phyloP scores from a whole-genome alignment of 2,888 invertebrate genomes.

The Spodoptera picta region DNA sequence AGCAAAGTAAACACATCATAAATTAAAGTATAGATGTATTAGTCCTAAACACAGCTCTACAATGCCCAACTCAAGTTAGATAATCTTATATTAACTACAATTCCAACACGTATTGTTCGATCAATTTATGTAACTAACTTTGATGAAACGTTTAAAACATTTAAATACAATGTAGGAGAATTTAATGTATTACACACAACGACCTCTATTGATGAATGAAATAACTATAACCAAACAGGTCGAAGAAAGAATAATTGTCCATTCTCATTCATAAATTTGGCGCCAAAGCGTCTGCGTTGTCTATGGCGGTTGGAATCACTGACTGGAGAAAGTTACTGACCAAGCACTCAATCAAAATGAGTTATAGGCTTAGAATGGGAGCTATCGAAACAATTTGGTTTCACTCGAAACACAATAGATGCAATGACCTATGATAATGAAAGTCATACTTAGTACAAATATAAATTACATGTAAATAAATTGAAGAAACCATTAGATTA shows the following conservation, averaged over 20 bases:
- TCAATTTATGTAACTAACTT: no score
- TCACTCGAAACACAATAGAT: conserved; percentile 3
- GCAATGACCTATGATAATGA: neutral
- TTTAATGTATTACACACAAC: conserved; percentile 3
- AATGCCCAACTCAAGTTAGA: no score
- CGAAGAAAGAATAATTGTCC: conserved; percentile 55
- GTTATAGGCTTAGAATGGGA: conserved; percentile 13
- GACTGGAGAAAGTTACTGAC: conserved; percentile 64
- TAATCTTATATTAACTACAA: no score
- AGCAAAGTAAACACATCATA: no score
- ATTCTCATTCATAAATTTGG: conserved; percentile 74
- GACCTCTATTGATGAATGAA: conserved; percentile 24
- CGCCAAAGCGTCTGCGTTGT: conserved; percentile 73
- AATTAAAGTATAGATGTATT: no score
- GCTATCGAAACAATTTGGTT: conserved; percentile 3
- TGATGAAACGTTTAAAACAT: neutral
- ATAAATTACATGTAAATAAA: no score
- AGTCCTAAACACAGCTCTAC: no score
- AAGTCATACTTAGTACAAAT: neutral
- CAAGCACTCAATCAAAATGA: conserved; percentile 53
- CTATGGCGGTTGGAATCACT: conserved; percentile 42
- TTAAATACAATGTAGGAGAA: neutral
- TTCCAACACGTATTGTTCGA: no score
- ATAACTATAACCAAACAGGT: conserved; percentile 38
- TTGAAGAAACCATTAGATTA: neutral